Evolutionary conservation across 2,888 invertebrate genomes (phyloP).

Genomic region (Dinocampus coccinellae): DNA sequence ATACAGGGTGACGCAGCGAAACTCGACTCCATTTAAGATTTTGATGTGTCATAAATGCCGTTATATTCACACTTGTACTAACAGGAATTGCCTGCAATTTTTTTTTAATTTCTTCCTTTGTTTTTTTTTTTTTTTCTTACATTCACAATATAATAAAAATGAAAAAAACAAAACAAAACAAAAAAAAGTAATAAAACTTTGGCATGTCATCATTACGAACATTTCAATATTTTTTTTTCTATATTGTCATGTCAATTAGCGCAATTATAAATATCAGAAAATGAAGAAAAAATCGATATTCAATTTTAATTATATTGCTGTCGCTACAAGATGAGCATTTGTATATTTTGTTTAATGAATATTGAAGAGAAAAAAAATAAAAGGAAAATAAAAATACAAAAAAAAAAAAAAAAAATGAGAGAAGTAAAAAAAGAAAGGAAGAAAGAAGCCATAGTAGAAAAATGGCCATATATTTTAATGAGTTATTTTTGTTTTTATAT

Average conservation of each 20-base stretch:
- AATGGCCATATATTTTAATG: neutral
- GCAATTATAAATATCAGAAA: neutral
- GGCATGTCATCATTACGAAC: neutral
- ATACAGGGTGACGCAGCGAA: conserved; percentile 37
- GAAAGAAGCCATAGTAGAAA: neutral
- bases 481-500: neutral
- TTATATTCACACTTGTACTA: neutral
- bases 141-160: neutral
- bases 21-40: neutral
- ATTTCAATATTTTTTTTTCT: neutral
- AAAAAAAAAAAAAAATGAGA: no score
- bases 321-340: neutral
- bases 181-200: neutral
- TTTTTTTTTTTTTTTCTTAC: neutral
- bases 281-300: neutral
- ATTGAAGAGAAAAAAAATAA: no score
- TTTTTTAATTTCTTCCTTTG: neutral
- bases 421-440: no score
- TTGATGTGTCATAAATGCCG: neutral
- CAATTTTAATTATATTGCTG: neutral
- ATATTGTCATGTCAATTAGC: neutral
- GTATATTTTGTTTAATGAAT: neutral
- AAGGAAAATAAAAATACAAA: no score
- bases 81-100: neutral
- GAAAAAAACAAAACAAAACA: no score